Evolutionary conservation across 2,888 invertebrate species (phyloP), one percentile per base, ranked within the genome.

Genomic region (Rhamnusium bicolor): DNA sequence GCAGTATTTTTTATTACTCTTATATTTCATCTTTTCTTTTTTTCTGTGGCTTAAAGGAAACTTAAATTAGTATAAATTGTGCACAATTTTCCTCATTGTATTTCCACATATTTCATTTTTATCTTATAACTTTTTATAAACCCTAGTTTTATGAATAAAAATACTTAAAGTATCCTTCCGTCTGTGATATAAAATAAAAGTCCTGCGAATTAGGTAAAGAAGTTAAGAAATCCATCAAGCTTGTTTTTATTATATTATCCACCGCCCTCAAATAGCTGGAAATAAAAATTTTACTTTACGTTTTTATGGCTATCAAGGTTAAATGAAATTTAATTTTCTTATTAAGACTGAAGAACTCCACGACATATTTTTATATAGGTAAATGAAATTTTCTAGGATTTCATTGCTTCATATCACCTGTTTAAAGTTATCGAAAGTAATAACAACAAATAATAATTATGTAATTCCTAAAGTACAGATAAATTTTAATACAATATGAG

Each of bases 61-160:
- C 19, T 19, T 24, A 56, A 53, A 53, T 53, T 24, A 27, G n/a
- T 27, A 56, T 56, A 27, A 56, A 56, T 14, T 56, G 27, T 56
- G 54, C 54, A 56, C 14, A 27, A 24, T 27, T 14, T 56, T 54
- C 21, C n/a, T 12, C 18, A 53, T 19, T 19, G 21, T 19, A 19
- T 53, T 21, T 21, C 53, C 21, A n/a, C 21, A 12, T 54, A 21
- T 54, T 54, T 56, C 24, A 27, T 14, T 56, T 24, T 27, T 24
- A 27, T 27, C 54, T 56, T 56, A 14, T 27, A 56, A 56, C 24
- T 12, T 24, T 56, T 56, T n/a, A 24, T 24, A 27, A 54, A 27
- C 27, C 24, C 24, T 24, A n/a, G 6, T 14, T 56, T 56, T 56
- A 54, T 21, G n/a, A 27, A 56, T 1, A 56, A 27, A 24, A 27